Percentiles rank a stretch among this genome's conserved stretches.
Conservation (phyloP, 1,140 invertebrate genomes). For the Melanaphis sacchari region DNA sequence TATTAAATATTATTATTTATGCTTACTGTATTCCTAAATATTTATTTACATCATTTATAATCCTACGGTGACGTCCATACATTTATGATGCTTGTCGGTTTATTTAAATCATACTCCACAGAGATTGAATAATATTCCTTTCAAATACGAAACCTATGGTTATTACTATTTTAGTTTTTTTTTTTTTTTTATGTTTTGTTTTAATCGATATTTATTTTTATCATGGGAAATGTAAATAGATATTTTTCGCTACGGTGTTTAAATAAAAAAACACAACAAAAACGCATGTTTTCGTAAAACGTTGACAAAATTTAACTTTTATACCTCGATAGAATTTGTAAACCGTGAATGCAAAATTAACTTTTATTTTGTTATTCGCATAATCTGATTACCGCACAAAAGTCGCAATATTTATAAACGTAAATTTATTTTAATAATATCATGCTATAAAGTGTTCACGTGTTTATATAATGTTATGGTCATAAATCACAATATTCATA, state of each 20-base stretch:
- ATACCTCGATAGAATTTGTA: background rate
- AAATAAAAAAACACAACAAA: background rate
- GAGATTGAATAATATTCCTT: background rate
- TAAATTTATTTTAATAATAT: background rate
- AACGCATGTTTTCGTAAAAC: background rate
- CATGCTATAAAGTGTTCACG: background rate
- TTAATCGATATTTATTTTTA: background rate
- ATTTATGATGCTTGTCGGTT: background rate
- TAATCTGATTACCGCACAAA: background rate
- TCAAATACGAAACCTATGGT: background rate
- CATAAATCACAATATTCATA: background rate
- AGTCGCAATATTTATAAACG: background rate
- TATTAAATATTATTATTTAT: background rate
- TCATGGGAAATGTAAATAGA: background rate
- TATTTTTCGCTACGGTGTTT: background rate
- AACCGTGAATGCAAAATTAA: background rate
- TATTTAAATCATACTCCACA: background rate
- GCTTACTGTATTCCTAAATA: background rate
- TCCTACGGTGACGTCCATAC: background rate
- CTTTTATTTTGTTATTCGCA: too few species aligned
- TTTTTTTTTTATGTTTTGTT: background rate
- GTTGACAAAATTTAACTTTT: background rate
- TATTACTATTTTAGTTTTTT: background rate
- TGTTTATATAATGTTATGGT: background rate
- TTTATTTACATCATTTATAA: background rate